Conservation (phyloP, 1,140 invertebrate species). For the Calliphora vicina region DNA sequence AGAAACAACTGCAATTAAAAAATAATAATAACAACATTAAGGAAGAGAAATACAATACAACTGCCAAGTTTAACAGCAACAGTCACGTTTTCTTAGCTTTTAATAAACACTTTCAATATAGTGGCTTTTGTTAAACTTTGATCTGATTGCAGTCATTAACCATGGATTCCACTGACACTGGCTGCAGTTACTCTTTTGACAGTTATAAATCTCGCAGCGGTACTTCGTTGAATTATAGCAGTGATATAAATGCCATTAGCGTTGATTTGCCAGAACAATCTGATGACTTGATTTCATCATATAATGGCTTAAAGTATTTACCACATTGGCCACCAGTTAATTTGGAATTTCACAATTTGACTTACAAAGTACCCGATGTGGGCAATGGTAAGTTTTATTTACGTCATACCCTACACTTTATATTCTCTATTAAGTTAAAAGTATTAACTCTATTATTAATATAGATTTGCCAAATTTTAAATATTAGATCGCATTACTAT, state of each 20-base stretch:
- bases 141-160: background rate
- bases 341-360: slow-evolving; percentile 77
- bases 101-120: background rate
- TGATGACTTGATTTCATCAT: slow-evolving; percentile 44
- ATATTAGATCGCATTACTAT: no score
- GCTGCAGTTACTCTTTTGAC: slow-evolving; percentile 39
- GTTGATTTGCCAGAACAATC: slow-evolving; percentile 46
- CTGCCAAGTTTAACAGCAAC: no score
- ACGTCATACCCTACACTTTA: no score
- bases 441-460: no score
- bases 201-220: slow-evolving; percentile 45
- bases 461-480: no score
- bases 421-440: no score
- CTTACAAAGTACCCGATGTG: slow-evolving; percentile 69
- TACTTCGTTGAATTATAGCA: slow-evolving; percentile 55
- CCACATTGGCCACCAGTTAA: slow-evolving; percentile 72
- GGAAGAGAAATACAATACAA: background rate
- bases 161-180: slow-evolving; percentile 41
- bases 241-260: slow-evolving; percentile 57
- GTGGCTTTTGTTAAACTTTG: background rate
- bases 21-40: background rate
- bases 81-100: background rate
- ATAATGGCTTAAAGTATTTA: slow-evolving; percentile 67
- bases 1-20: background rate
- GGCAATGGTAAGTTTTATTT: slow-evolving; percentile 61